Percentiles rank a stretch among this genome's conserved stretches.
Conservation (phyloP, 2,797 vertebrate genomes). For the Lophotriccus pileatus region DNA sequence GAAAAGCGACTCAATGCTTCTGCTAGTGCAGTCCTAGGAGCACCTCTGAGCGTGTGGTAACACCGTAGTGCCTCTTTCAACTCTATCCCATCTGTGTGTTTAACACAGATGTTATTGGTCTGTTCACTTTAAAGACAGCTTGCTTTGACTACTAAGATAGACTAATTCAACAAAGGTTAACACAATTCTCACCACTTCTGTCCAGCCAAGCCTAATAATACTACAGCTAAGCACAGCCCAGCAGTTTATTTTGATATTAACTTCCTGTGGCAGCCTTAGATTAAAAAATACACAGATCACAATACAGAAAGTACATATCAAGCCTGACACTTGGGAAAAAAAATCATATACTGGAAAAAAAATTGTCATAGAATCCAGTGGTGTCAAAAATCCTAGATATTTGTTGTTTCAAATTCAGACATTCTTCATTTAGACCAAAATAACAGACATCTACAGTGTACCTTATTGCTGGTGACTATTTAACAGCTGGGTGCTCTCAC, state of each 20-base stretch:
- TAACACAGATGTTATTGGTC: neutral
- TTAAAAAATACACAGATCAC: neutral
- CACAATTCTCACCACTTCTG: neutral
- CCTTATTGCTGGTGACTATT: constrained; percentile 22
- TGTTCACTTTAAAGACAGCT: neutral
- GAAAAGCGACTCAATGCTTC: neutral
- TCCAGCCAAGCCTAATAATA: neutral
- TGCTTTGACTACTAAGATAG: neutral
- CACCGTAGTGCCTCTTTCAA: neutral
- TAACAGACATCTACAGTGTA: constrained; percentile 11
- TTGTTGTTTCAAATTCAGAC: constrained; percentile 41
- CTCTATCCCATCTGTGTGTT: neutral
- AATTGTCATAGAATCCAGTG: constrained; percentile 19
- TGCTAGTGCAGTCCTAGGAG: neutral
- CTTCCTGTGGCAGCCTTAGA: neutral
- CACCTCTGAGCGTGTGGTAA: neutral
- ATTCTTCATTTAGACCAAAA: constrained; percentile 54
- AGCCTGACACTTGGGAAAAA: neutral
- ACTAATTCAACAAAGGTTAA: neutral
- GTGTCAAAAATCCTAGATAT: constrained; percentile 27
- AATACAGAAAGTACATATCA: constrained; percentile 4
- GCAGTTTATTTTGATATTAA: neutral
- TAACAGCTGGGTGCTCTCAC: constrained; percentile 40
- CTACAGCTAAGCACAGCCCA: neutral
- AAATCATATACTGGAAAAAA: neutral